These are phyloP conservation scores for Rhimphoctona megacephalus DNA, from an alignment of 2,888 invertebrate genomes.

Conservation along the genomic window DNA sequence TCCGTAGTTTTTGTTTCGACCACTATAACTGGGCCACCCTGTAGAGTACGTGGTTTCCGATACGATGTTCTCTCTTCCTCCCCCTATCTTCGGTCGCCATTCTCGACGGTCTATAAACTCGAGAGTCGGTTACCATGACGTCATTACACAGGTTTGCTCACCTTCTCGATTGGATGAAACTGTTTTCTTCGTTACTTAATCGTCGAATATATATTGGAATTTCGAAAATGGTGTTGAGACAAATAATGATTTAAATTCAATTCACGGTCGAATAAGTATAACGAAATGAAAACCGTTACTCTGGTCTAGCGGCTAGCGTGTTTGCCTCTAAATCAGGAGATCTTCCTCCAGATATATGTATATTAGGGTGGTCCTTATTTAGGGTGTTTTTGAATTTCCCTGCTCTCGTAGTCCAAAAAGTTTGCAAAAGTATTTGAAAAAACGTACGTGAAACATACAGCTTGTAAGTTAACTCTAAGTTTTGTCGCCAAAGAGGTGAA, in stretches of 20 bases:
- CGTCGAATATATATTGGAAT: constrained; percentile 41
- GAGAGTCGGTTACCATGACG: constrained; percentile 34
- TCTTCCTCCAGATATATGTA: too few species aligned
- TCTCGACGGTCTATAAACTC: constrained; percentile 26
- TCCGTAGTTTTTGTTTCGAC: too few species aligned
- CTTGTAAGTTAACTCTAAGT: too few species aligned
- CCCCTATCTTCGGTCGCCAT: background rate
- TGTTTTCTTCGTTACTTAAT: constrained; percentile 56
- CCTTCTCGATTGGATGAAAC: constrained; percentile 55
- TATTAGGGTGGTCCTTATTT: too few species aligned
- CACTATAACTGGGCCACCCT: too few species aligned
- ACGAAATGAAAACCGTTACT: background rate
- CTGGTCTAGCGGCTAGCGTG: too few species aligned
- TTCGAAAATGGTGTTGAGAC: constrained; percentile 10
- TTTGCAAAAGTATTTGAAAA: too few species aligned
- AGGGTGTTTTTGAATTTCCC: too few species aligned
- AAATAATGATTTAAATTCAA: background rate
- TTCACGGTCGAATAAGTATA: background rate
- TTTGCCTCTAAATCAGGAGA: too few species aligned
- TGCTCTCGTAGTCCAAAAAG: too few species aligned
- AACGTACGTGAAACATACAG: too few species aligned
- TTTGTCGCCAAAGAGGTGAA: too few species aligned
- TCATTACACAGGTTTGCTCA: constrained; percentile 17
- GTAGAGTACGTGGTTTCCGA: background rate
- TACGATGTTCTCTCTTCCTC: constrained; percentile 8